Conservation (phyloP, 2,113 vertebrate species). For the Rhinopomastus cyanomelas region DNA sequence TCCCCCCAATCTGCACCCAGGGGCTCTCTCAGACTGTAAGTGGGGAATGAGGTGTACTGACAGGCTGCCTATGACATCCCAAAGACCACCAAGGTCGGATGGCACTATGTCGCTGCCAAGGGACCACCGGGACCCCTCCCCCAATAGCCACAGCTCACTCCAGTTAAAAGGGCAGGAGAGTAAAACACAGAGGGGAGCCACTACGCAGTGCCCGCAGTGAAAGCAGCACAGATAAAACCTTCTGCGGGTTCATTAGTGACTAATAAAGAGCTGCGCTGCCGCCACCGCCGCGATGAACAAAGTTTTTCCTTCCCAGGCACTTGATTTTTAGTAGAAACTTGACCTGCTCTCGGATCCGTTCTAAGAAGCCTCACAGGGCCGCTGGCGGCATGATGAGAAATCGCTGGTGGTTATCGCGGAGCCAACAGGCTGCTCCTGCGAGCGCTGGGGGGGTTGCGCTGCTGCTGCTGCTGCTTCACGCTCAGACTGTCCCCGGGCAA, state of each 20-base stretch:
- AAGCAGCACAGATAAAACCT: not conserved
- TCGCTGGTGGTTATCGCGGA: not conserved
- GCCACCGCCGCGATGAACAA: not conserved
- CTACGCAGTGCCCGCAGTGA: not conserved
- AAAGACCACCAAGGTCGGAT: not conserved
- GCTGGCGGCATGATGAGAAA: not conserved
- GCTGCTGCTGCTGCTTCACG: not conserved
- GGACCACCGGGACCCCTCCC: not conserved
- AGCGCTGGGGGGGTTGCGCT: not conserved
- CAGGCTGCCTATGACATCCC: accelerated
- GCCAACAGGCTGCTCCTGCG: not conserved
- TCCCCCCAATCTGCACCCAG: not conserved
- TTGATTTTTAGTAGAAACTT: constrained; percentile 34
- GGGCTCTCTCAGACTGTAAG: not conserved
- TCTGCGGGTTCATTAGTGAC: not conserved
- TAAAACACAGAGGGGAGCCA: not conserved
- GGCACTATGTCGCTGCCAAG: accelerated
- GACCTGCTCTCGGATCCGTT: not conserved
- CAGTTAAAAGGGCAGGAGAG: not conserved
- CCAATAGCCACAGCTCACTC: accelerated
- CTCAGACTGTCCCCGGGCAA: not conserved
- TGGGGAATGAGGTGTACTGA: accelerated
- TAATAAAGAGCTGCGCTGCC: not conserved
- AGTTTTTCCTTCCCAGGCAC: constrained; percentile 28
- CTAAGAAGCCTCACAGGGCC: not conserved